Base-by-base conservation (phyloP, 2,113 vertebrate species). In the Nothobranchius furzeri region DNA sequence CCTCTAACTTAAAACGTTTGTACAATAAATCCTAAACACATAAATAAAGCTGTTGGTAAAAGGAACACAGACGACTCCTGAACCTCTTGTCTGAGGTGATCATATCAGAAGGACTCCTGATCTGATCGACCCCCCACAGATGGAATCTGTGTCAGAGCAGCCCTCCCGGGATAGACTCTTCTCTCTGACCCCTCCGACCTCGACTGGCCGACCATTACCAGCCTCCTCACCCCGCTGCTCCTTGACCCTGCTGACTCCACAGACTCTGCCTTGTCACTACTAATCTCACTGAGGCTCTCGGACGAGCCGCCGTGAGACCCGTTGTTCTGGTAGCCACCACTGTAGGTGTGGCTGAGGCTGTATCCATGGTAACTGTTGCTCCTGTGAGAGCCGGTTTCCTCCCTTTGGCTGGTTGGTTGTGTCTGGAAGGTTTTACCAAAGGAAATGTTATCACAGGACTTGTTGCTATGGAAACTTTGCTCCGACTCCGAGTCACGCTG, bases 201-300 rank as follows among this genome's bases (percentile, higher is more conserved):
- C 3, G 62, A 73, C 61, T 60, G 75, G 71, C 62, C 47, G 7
- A 42, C 37, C 9, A 56, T 54, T 25, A 54, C 50, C 7, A 49
- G 52, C 50, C 55, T 81, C 20, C 72, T 68, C 5, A 56, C 48
- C 15, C 53, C 40, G 4, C 59, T 60, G 36, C 36, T 58, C 50
- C 57, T 53, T n/a, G 78, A 84, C 25, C 53, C 55, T 0, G 15
- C 12, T 13, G 82, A 87, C 25, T 46, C 64, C 48, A 66, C 63
- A 37, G 84, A 89, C 60, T 70, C 85, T 2, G 57, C 65, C 40
- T 64, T 71, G 48, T 85, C 76, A 65, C 88, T 87, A 12, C 72
- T 54, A 43, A 78, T 36, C 48, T 89, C 86, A 73, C 87, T 76
- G 6, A 78, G 13, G 42, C 81, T 81, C 43, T 24, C 48, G 0